Evolutionary conservation across 30 jellyfish, hydroid and myxozoan species (phyloP).

Genomic region (Turritopsis dohrnii): DNA sequence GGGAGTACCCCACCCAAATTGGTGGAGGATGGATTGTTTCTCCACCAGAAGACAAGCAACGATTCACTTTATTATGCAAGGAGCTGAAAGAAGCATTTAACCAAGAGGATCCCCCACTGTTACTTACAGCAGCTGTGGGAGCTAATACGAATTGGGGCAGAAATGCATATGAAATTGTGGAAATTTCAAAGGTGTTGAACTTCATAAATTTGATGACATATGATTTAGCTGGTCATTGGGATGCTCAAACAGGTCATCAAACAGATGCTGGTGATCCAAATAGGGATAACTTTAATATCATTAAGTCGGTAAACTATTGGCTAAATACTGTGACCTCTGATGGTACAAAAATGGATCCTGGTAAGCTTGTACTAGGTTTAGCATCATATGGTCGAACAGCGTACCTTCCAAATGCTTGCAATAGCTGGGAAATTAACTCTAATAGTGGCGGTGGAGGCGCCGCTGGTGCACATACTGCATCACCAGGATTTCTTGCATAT

Average conservation of each 20-base stretch:
- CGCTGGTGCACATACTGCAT: neutral
- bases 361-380: slow-evolving; percentile 23
- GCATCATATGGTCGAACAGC: slow-evolving; percentile 29
- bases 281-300: neutral
- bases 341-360: neutral
- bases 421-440: neutral
- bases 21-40: slow-evolving; percentile 20
- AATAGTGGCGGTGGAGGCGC: neutral
- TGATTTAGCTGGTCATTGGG: slow-evolving; percentile 33
- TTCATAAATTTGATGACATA: slow-evolving; percentile 37
- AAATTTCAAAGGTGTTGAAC: slow-evolving; percentile 21
- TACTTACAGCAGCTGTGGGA: slow-evolving; percentile 41
- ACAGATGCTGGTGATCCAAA: slow-evolving; percentile 21
- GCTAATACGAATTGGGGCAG: slow-evolving; percentile 14
- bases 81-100: slow-evolving; percentile 23
- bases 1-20: slow-evolving; percentile 37
- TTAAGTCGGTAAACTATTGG: slow-evolving; percentile 17
- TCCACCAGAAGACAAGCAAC: slow-evolving; percentile 32
- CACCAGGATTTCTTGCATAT: slow-evolving; percentile 22
- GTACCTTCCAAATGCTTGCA: neutral
- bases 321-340: neutral
- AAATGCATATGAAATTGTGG: slow-evolving; percentile 21
- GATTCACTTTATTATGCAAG: slow-evolving; percentile 17
- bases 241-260: slow-evolving; percentile 20
- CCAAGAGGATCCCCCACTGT: slow-evolving; percentile 11